Base-by-base conservation (phyloP, 2,888 invertebrate species). In the Eulithis prunata region DNA sequence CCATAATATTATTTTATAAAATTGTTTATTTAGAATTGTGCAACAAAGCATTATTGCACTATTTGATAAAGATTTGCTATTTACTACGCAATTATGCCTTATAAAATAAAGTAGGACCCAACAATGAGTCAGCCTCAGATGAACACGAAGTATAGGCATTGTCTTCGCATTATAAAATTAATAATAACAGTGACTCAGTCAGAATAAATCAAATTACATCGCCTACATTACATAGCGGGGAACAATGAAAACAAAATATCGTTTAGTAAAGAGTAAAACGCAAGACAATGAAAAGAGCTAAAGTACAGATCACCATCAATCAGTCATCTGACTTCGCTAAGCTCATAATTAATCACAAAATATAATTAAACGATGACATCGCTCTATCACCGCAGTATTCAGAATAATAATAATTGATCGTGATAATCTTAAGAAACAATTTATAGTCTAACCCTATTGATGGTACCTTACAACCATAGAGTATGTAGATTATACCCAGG, bases 331-430 rank as follows among this genome's bases (percentile, higher is more conserved):
- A 81, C 86, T 87, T 87, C 80, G 82, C 87, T 87, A 82, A 88
- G 88, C 84, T 87, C 82, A 89, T 90, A 90, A 92, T 93, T 93
- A 91, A 93, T 93, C 91, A 93, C 82, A 77, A 81, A 83, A 88
- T 90, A 88, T 92, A 91, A 93, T 91, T 91, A 91, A 91, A 92
- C 89, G 89, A 91, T 93, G 93, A 93, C 93, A 90, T 81, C 83
- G 90, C 91, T 83, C 81, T 81, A 89, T 87, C 78, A 81, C 81
- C 79, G 77, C 83, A 83, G 81, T 78, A 83, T 83, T 81, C 14
- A 14, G 8, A 54, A 74, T 56, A 43, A 52, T 51, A 54, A 74
- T 56, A 43, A 52, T 51, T 51, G 21, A 66, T 62, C 43, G 74
- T 76, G 73, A 75, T 71, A 68, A 73, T 76, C 72, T 70, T 72